Conservation (phyloP, 2,113 vertebrate genomes). For the Monarcha castaneiventris region DNA sequence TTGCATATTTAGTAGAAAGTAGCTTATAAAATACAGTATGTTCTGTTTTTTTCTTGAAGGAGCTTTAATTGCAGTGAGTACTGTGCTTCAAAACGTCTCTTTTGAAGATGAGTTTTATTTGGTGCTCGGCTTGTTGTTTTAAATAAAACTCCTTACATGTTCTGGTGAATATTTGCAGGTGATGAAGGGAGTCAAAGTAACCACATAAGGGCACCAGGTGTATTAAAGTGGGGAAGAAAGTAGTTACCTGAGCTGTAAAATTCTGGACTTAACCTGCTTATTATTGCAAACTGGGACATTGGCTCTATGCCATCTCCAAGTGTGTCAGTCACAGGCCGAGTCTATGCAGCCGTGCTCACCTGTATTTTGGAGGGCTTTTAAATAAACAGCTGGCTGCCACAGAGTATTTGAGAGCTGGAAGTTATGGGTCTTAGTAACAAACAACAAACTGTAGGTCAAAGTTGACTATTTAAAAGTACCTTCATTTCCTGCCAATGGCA, state of each 20-base stretch:
- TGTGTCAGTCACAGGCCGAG: neutral
- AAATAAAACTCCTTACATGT: neutral
- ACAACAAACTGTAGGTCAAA: neutral
- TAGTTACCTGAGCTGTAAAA: neutral
- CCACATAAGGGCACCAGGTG: neutral
- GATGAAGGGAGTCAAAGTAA: neutral
- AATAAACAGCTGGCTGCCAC: neutral
- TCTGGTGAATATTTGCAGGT: neutral
- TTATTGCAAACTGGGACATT: neutral
- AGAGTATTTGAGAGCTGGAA: neutral
- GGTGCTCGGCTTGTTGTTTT: neutral
- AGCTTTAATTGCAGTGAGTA: neutral
- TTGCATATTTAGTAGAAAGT: neutral
- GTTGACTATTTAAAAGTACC: neutral
- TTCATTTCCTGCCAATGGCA: neutral
- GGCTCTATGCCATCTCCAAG: neutral
- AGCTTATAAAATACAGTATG: neutral
- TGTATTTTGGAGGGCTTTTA: neutral
- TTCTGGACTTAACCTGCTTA: neutral
- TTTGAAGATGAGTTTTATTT: neutral
- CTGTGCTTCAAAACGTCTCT: neutral
- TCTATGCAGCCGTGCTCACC: neutral
- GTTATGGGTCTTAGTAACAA: neutral
- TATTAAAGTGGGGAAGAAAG: neutral
- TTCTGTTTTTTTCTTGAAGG: neutral